Percentiles rank a stretch among this genome's conserved stretches.
Conservation (phyloP, 2,797 vertebrate genomes). For the Anguilla marmorata region DNA sequence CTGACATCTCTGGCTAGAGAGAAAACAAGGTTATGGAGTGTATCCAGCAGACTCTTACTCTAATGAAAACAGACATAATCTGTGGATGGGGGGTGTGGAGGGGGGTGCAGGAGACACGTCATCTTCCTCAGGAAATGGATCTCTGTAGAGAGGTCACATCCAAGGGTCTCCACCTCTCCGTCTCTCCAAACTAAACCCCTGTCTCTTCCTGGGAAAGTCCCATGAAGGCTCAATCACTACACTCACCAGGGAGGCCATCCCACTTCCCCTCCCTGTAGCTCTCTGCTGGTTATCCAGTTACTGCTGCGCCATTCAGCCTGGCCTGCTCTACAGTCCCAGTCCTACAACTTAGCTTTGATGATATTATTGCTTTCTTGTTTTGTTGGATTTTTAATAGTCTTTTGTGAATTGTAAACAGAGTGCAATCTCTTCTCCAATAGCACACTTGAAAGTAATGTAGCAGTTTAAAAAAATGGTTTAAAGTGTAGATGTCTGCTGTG, state of each 20-base stretch:
- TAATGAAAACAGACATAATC: slow-evolving; percentile 40
- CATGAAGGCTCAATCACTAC: slow-evolving; percentile 42
- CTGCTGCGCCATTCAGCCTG: background rate
- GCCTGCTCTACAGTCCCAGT: background rate
- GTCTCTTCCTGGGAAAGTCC: slow-evolving; percentile 51
- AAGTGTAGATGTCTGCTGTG: slow-evolving; percentile 32
- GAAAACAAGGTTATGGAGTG: slow-evolving; percentile 29
- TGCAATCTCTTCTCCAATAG: background rate
- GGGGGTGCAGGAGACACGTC: slow-evolving; percentile 47
- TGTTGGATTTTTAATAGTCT: background rate
- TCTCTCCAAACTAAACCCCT: slow-evolving; percentile 37
- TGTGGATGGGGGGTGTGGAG: slow-evolving; percentile 2
- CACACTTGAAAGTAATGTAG: background rate
- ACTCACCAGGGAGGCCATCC: slow-evolving; percentile 9
- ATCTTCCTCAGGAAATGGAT: slow-evolving; percentile 59
- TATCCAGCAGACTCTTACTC: slow-evolving; percentile 21
- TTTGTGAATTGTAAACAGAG: background rate
- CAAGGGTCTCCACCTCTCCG: slow-evolving; percentile 32
- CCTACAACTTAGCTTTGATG: background rate
- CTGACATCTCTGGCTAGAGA: background rate
- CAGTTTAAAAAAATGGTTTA: slow-evolving; percentile 9
- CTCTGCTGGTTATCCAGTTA: background rate
- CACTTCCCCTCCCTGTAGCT: slow-evolving; percentile 2
- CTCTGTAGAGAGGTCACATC: slow-evolving; percentile 50
- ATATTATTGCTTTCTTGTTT: background rate